Base-by-base conservation (phyloP, 1,140 invertebrate genomes). In the Calliopsis andreniformis region DNA sequence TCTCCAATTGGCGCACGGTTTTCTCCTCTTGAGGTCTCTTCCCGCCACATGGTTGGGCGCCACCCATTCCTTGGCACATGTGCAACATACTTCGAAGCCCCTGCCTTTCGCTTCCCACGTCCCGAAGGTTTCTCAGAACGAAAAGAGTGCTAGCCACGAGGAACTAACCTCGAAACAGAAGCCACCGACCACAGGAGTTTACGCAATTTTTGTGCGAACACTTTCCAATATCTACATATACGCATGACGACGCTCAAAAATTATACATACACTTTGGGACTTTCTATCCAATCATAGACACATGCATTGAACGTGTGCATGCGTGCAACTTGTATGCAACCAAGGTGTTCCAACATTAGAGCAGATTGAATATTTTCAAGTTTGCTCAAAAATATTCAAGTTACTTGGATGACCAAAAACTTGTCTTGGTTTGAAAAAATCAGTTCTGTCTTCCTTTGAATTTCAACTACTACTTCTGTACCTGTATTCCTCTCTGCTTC, bases 101-200 rank as follows among this genome's bases (percentile, higher is more conserved):
- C 76, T 73, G 71, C 59, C 78, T 82, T 67, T 86, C 68, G 79
- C 83, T 89, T 87, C 86, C 87, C 87, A 88, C 87, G 86, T 87
- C 78, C 75, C 35, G 56, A 70, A 76, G 73, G 49, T 72, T 81
- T 84, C 85, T 84, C 55, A 78, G 79, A 86, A 87, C 66, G 76
- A 76, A 78, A 70, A 79, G 64, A 25, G 28, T 58, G 63, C 69
- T 39, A 59, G 62, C 47, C 61, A 70, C 39, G 32, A 28, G 62
- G 73, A 56, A 23, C 71, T 47, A 68, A 49, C 66, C n/a, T 39
- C 63, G 43, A 69, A 59, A 35, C 53, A 39, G 53, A 73, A 64
- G 53, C 49, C 39, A 32, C n/a, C 39, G n/a, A 47, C n/a, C 64
- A 16, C 12, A 18, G 42, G 8, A 12, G 8, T 23, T 58, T 49